A percentile compares a stretch with the other conserved stretches of the same genome.
Conservation (phyloP, 2,888 invertebrate species). For the Odontothrips loti region DNA sequence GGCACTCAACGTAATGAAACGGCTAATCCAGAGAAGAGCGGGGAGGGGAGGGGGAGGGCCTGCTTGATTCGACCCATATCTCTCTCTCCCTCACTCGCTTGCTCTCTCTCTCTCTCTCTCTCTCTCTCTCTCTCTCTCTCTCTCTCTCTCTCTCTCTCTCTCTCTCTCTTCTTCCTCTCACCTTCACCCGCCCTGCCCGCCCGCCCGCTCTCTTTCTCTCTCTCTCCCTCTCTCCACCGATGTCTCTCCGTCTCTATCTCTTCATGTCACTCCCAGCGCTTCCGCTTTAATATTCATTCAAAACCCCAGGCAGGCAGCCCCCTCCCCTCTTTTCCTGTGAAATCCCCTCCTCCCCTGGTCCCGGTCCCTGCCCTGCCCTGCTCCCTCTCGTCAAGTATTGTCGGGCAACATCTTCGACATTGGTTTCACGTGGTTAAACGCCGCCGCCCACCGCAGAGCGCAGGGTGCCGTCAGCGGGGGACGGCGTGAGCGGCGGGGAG, state of each 20-base stretch:
- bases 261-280: slow-evolving; percentile 22
- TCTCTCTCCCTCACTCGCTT: neutral
- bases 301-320: neutral
- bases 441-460: neutral
- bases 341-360: neutral
- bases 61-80: slow-evolving; percentile 19
- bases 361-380: neutral
- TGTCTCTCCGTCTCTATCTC: slow-evolving; percentile 6
- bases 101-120: neutral
- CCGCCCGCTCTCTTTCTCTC: neutral
- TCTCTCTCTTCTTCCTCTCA: neutral
- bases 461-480: neutral
- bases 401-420: slow-evolving; percentile 10
- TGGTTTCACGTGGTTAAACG: neutral
- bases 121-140: neutral
- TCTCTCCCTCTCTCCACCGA: neutral
- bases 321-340: neutral
- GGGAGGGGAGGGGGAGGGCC: neutral
- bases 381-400: slow-evolving; percentile 8
- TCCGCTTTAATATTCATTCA: slow-evolving; percentile 25
- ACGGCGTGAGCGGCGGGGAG: neutral
- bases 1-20: slow-evolving; percentile 22
- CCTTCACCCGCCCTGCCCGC: neutral
- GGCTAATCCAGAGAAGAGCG: slow-evolving; percentile 18
- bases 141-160: neutral